Evolutionary conservation across 2,797 vertebrate genomes (phyloP).

Genomic region (Enteromius argenteus): DNA sequence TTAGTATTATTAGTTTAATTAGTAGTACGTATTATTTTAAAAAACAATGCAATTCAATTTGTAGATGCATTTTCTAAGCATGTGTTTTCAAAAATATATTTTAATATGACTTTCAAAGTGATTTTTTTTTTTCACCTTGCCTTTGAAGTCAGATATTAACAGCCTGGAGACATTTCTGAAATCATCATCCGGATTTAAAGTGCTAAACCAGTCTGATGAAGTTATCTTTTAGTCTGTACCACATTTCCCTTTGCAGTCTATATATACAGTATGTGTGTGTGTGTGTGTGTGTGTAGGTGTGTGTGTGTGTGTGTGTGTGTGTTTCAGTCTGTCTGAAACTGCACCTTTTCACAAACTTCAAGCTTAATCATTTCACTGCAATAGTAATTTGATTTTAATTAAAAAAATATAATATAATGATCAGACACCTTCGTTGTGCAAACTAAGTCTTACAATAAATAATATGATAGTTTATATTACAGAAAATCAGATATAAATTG

Average conservation of each 20-base stretch:
- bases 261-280: not conserved
- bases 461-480: conserved; percentile 39
- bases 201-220: conserved; percentile 39
- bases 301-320: conserved; percentile 4
- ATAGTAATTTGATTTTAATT: conserved; percentile 57
- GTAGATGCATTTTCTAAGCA: not conserved
- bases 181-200: conserved; percentile 53
- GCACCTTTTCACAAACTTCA: conserved; percentile 24
- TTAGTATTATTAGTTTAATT: not conserved
- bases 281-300: not conserved
- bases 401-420: conserved; percentile 52
- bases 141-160: conserved; percentile 49
- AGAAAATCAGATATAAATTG: conserved; percentile 21
- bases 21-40: not conserved
- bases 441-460: conserved; percentile 33
- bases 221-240: conserved; percentile 40
- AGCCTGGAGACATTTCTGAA: conserved; percentile 51
- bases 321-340: not conserved
- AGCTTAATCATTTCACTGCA: conserved; percentile 28
- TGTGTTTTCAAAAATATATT: not conserved
- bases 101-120: not conserved
- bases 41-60: not conserved
- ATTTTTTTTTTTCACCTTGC: not conserved
- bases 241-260: conserved; percentile 43
- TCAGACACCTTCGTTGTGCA: conserved; percentile 9